Evolutionary conservation across 2,113 vertebrate genomes (phyloP), one percentile per base, ranked within the genome.

Genomic region (Urocynchramus pylzowi): DNA sequence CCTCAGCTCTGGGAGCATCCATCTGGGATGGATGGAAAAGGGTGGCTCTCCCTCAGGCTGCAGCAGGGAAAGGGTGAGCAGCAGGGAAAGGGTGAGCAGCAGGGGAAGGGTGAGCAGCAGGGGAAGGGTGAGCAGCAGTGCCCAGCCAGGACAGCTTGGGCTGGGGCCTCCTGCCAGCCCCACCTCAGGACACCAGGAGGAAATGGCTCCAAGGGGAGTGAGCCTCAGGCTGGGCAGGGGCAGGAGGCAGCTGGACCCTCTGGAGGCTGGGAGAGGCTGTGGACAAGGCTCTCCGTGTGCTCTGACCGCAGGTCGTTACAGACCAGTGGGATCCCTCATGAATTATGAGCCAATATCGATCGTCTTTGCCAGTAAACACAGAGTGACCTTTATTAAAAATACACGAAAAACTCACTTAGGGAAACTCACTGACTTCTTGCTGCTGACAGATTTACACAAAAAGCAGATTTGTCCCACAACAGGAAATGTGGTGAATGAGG

Each of bases 371-470:
- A 39, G 97, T 91, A 97, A 97, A 87, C 89, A 95, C 75, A 28
- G 84, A 87, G 84, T 87, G 96, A 94, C 96, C 96, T 97, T 97
- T 97, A 97, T 97, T 91, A 97, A 97, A 97, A 96, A 97, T 97
- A 97, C 95, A 97, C 41, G 4, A 84, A 95, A 93, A 90, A 39
- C 45, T 39, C 97, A 95, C 94, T 96, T 47, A 97, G 90, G 91
- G 83, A 80, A 92, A 71, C 73, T 68, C 16, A 2, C 91, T 52
- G 85, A 45, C 88, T 95, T 75, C 86, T 87, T 15, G 37, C 92
- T 79, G 28, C 42, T 45, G 89, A 64, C 74, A 61, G 85, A 80
- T 89, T 83, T 93, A 81, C 86, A 85, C 81, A 78, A 23, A 49
- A 71, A 84, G 45, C 77, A 74, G 83, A 67, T 84, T 47, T 92